Conservation (phyloP, 2,888 invertebrate species). For the Drosophila antonietae region DNA sequence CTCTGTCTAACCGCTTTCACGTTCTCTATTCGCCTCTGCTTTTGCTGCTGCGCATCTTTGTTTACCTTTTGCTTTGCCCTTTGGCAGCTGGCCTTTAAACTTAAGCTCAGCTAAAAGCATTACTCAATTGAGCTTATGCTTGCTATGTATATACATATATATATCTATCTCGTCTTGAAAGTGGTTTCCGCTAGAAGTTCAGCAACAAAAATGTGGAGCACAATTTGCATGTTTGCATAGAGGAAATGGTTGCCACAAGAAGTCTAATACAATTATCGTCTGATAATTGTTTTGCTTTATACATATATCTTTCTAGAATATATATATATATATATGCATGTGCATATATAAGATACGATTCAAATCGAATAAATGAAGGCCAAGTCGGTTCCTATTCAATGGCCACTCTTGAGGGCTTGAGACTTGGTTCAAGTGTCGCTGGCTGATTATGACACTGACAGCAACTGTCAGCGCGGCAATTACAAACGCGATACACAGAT, state of each 20-base stretch:
- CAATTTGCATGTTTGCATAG: conserved; percentile 16
- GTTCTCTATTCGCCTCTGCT: conserved; percentile 18
- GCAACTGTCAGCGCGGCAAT: conserved; percentile 61
- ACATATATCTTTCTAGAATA: background rate
- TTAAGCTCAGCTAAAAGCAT: conserved; percentile 6
- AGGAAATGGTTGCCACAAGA: conserved; percentile 32
- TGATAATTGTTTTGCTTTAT: conserved; percentile 3
- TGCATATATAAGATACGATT: background rate
- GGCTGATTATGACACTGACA: conserved; percentile 74
- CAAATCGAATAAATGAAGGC: conserved; percentile 7
- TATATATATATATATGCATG: too few relatives aligned
- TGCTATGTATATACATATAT: background rate
- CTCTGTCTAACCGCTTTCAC: background rate
- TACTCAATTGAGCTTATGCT: background rate
- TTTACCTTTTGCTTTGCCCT: conserved; percentile 22
- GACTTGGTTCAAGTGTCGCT: conserved; percentile 48
- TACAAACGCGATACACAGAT: conserved; percentile 48
- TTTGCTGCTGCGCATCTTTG: conserved; percentile 26
- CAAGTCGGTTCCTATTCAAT: conserved; percentile 22
- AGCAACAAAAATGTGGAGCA: conserved; percentile 2
- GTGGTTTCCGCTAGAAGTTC: conserved; percentile 36
- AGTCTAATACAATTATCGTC: conserved; percentile 22
- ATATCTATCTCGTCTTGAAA: background rate
- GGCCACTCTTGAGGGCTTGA: conserved; percentile 28
- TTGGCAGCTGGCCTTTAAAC: conserved; percentile 25